Evolutionary conservation across 2,888 invertebrate genomes (phyloP), one percentile per base, ranked within the genome.

Genomic region (Anticlea derivata): DNA sequence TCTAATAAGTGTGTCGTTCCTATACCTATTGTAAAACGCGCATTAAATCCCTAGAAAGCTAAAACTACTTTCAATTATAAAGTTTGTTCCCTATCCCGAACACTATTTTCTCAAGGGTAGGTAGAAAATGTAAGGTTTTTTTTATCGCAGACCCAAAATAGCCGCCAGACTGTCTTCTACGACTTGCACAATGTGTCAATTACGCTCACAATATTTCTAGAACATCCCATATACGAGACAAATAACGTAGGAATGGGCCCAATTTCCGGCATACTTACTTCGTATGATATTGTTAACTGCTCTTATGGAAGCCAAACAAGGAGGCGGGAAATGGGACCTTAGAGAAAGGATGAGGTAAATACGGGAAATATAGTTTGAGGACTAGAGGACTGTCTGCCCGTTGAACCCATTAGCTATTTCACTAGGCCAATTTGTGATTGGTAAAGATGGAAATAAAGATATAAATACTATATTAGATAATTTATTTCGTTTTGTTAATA

Each of bases 281-380:
- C 20, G 22, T 54, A 58, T 67, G 61, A 68, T 59, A 50, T 48
- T 48, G 65, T 61, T 68, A 71, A 74, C 65, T 69, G 68, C 68
- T 72, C 71, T 70, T 71, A 71, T 67, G 70, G 68, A 72, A 69
- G 65, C 68, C 70, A 71, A 76, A 76, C 71, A 72, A 65, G 63
- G 60, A 62, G 58, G 60, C 66, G 58, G 63, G 58, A 70, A 69
- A 70, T 65, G 64, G 57, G 53, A 57, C 58, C 52, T 64, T 39
- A 47, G 60, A 66, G 68, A 60, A 63, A 55, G 58, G 60, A 63
- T 66, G 60, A 59, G 66, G 70, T 68, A 70, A 41, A 37, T 35
- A 39, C 17, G 23, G 11, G 30, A 23, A 23, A 41, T 22, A 11
- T 23, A 27, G 7, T 34, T 8, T 20, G 6, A 39, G 27, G 39